phyloP scores from a whole-genome alignment of 2,888 invertebrate species.

The Lochmaea capreae region DNA sequence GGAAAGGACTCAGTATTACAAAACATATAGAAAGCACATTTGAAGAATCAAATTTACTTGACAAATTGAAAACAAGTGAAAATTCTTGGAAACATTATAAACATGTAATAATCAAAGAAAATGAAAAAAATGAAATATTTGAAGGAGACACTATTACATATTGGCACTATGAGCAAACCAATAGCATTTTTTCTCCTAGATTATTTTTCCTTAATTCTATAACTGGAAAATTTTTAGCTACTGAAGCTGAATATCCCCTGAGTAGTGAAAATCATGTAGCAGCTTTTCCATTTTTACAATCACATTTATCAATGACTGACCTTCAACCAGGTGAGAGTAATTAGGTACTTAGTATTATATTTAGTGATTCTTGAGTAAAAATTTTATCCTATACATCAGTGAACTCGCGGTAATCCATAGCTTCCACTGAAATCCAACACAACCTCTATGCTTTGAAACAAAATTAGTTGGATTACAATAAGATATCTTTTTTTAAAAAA shows the following conservation, averaged over 20 bases:
- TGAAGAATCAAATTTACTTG: conserved; percentile 30
- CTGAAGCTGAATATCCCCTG: conserved; percentile 51
- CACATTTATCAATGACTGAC: conserved; percentile 50
- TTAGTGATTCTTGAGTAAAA: too few relatives aligned
- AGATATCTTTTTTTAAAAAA: too few relatives aligned
- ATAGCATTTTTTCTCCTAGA: conserved; percentile 46
- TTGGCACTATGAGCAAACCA: conserved; percentile 25
- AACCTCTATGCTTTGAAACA: too few relatives aligned
- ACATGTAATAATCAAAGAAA: conserved; percentile 43
- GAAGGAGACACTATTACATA: conserved; percentile 28
- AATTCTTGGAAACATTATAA: conserved; percentile 43
- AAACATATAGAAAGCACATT: conserved; percentile 7
- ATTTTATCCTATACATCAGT: too few relatives aligned
- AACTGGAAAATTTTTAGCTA: conserved; percentile 49
- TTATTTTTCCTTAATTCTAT: conserved; percentile 53
- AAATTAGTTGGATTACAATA: too few relatives aligned
- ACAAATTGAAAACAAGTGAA: conserved; percentile 35
- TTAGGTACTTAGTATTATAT: neutral
- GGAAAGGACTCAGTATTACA: conserved; percentile 47
- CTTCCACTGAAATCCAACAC: too few relatives aligned
- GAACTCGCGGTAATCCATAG: too few relatives aligned
- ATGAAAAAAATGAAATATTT: conserved; percentile 43
- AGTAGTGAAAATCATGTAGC: conserved; percentile 42
- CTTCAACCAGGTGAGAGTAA: conserved; percentile 49
- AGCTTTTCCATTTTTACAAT: conserved; percentile 54